Conservation (phyloP, 2,888 invertebrate species). For the Sylvicola cinctus region DNA sequence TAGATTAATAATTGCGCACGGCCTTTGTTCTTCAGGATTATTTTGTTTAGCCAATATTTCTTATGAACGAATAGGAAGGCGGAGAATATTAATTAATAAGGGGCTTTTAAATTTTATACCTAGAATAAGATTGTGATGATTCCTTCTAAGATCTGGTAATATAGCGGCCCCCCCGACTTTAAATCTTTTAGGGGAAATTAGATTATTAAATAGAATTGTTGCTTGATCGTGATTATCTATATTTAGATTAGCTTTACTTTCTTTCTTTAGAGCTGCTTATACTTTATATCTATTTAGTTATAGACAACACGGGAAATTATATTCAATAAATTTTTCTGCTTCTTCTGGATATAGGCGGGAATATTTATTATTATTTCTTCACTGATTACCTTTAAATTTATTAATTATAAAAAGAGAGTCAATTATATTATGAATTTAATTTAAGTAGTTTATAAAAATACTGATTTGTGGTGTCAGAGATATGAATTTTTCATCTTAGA, state of each 20-base stretch:
- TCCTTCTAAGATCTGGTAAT: constrained; percentile 40
- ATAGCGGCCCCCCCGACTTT: constrained; percentile 44
- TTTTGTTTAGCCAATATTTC: constrained; percentile 43
- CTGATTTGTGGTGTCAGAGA: constrained; percentile 44
- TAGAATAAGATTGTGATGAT: constrained; percentile 37
- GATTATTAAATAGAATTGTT: constrained; percentile 36
- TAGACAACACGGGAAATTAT: constrained; percentile 37
- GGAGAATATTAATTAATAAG: constrained; percentile 40
- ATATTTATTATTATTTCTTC: constrained; percentile 37
- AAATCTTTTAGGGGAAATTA: constrained; percentile 46
- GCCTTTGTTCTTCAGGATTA: constrained; percentile 40
- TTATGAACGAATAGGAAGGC: constrained; percentile 37
- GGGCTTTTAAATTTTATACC: constrained; percentile 38
- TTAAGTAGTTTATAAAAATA: constrained; percentile 46
- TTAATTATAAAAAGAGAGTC: constrained; percentile 33
- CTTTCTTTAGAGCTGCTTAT: constrained; percentile 44
- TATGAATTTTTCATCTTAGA: constrained; percentile 30
- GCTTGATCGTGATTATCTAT: constrained; percentile 29
- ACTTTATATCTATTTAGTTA: constrained; percentile 40
- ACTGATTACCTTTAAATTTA: constrained; percentile 42
- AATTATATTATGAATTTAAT: constrained; percentile 30
- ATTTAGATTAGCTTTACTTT: constrained; percentile 32
- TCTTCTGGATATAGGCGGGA: constrained; percentile 29
- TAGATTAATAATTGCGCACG: constrained; percentile 41
- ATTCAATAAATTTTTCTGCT: constrained; percentile 30